Evolutionary conservation across 1,140 invertebrate genomes (phyloP).

Genomic region (Papilio xuthus): DNA sequence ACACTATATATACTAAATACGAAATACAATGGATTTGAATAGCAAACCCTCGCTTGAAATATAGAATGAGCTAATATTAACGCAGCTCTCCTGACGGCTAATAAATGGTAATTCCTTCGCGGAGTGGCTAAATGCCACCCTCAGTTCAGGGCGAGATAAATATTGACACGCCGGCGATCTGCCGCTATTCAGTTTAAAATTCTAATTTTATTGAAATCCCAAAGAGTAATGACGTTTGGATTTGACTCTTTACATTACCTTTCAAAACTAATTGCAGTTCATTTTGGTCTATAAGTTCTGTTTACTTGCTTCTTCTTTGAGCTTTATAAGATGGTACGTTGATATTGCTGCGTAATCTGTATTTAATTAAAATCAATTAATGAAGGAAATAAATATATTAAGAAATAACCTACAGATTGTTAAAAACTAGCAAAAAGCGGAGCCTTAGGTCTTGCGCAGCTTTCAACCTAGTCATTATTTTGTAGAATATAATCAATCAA

Average conservation of each 20-base stretch:
- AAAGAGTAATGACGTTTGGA: conserved; percentile 36
- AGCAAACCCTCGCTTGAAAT: conserved; percentile 44
- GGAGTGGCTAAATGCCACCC: conserved; percentile 53
- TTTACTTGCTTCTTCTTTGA: neutral
- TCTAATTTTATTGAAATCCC: conserved; percentile 52
- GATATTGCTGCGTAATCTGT: neutral
- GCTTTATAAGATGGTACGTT: neutral
- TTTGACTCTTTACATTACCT: conserved; percentile 19
- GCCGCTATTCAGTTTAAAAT: conserved; percentile 50
- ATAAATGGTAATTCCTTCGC: conserved; percentile 60
- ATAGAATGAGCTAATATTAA: conserved; percentile 57
- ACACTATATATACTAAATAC: conserved; percentile 40
- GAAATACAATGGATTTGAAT: conserved; percentile 53
- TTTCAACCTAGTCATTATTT: too few species aligned
- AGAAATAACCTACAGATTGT: neutral
- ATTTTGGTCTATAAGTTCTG: neutral
- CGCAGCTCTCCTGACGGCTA: conserved; percentile 49
- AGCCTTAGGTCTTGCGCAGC: too few species aligned
- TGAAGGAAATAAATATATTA: too few species aligned
- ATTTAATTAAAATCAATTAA: neutral
- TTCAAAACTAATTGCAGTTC: conserved; percentile 32
- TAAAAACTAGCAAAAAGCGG: too few species aligned
- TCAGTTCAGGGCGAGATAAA: conserved; percentile 45
- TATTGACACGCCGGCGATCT: conserved; percentile 48
- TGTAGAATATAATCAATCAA: too few species aligned